Base-by-base conservation (phyloP, 2,113 vertebrate species). In the Centropus bengalensis region DNA sequence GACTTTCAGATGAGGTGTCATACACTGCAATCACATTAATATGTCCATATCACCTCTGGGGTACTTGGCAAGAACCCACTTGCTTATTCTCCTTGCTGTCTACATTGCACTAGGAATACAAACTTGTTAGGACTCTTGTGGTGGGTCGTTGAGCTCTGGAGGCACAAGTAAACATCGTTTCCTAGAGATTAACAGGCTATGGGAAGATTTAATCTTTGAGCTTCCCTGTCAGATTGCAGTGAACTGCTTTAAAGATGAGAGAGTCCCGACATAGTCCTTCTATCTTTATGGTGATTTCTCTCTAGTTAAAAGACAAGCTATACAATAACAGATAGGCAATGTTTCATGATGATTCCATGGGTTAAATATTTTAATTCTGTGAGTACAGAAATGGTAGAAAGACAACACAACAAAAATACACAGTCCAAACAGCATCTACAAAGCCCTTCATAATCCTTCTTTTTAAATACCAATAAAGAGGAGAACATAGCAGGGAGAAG, bases 341-440 rank as follows among this genome's bases (percentile, higher is more conserved):
- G 23, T 51, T 85, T 78, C 36, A 38, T 30, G 24, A 23, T 16
- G 22, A 62, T 13, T 63, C 22, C 30, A 24, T 6, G 55, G 12
- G 84, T 93, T 94, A 89, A 93, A 47, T 89, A 89, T 82, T 91
- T 92, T 49, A 14, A 55, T 59, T 38, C n/a, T 89, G 5, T 55
- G 74, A 78, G 55, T 67, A 36, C 36, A 85, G 82, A 89, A 67
- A 59, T 47, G 1, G 26, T 44, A 60, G 81, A 70, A 83, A 74
- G 58, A 60, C 52, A 5, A 4, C 36, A 20, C 9, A 94, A 52
- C 42, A 81, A 74, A 95, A 93, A 82, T 19, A 45, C 22, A 54
- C 30, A 88, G 58, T 79, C 79, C 63, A 55, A 96, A 75, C 49
- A 89, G 36, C 7, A 62, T 69, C 63, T 68, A 40, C 42, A 71